phyloP scores from a whole-genome alignment of 2,113 vertebrate genomes.

The Camelus dromedarius region DNA sequence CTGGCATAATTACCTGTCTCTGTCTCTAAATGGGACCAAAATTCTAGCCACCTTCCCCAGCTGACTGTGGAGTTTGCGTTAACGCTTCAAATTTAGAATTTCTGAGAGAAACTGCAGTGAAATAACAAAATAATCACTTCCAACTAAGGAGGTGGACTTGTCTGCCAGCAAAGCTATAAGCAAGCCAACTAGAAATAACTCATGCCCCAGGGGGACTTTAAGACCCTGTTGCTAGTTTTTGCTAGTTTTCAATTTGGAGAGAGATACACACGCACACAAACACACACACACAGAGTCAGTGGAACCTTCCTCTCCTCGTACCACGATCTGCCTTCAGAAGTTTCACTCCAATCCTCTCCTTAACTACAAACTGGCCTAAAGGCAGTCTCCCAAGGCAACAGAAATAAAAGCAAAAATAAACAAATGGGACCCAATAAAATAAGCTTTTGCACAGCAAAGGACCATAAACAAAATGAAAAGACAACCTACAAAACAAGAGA shows the following conservation, averaged over 20 bases:
- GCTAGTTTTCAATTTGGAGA: not conserved
- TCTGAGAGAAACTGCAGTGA: not conserved
- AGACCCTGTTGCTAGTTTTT: slow-evolving; percentile 24
- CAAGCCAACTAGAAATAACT: not conserved
- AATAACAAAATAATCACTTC: slow-evolving; percentile 49
- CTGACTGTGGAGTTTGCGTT: not conserved
- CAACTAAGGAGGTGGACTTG: not conserved
- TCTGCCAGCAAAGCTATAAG: not conserved
- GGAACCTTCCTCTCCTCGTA: not conserved
- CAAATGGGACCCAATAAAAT: no score
- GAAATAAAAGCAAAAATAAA: no score
- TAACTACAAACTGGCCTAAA: not conserved
- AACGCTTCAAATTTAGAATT: slow-evolving; percentile 72
- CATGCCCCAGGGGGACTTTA: fast-evolving
- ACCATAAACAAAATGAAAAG: no score
- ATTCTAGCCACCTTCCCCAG: slow-evolving; percentile 43
- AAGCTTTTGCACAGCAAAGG: no score
- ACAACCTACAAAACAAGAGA: no score
- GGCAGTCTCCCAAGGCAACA: not conserved
- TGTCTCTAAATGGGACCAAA: slow-evolving; percentile 6
- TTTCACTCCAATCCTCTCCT: not conserved
- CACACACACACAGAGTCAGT: not conserved
- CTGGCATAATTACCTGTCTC: slow-evolving; percentile 71
- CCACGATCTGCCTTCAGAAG: not conserved
- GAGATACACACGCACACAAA: not conserved